phyloP scores from a whole-genome alignment of 2,113 vertebrate species.

The Myotis brandtii region DNA sequence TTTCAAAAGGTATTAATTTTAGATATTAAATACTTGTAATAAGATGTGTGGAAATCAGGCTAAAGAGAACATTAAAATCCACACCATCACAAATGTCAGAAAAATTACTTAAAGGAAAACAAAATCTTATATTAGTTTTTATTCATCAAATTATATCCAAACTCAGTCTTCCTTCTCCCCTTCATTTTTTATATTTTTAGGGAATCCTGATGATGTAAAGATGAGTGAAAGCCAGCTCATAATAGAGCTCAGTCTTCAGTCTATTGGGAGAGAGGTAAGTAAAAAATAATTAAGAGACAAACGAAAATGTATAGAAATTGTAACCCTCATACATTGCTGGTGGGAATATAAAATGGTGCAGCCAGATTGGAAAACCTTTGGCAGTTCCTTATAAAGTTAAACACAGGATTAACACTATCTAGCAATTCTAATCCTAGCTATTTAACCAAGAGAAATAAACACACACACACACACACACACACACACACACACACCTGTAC shows the following conservation, averaged over 20 bases:
- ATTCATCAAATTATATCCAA: background rate
- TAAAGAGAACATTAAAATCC: background rate
- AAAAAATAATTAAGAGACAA: background rate
- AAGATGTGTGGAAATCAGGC: background rate
- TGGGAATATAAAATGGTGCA: background rate
- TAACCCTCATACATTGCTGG: background rate
- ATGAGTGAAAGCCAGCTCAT: background rate
- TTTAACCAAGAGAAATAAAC: slow-evolving; percentile 5
- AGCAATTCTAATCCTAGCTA: background rate
- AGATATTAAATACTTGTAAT: background rate
- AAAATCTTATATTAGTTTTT: background rate
- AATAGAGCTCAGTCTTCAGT: background rate
- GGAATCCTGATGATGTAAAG: background rate
- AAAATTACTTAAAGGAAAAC: background rate
- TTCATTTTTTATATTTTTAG: background rate
- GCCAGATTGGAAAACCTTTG: background rate
- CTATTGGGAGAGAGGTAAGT: background rate
- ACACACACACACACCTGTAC: background rate
- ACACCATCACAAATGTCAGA: background rate
- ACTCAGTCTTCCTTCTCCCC: background rate
- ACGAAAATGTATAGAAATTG: background rate
- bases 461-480: background rate
- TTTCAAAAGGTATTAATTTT: background rate
- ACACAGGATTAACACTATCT: background rate
- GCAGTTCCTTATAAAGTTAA: background rate